Base-by-base conservation (phyloP, 2,797 vertebrate species). In the Triplophysa bombifrons region DNA sequence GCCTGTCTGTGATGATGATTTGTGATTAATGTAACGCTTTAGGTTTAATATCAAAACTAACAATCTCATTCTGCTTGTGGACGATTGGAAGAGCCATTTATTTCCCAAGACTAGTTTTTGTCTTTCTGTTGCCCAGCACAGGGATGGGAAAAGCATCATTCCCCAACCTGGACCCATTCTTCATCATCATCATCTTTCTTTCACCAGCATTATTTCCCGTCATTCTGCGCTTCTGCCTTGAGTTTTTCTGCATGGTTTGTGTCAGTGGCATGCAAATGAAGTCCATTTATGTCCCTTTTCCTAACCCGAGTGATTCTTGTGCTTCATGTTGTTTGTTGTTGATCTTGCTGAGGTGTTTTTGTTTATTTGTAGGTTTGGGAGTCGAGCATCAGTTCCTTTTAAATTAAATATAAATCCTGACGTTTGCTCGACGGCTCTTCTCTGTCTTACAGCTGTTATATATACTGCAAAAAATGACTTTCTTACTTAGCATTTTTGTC, bases 1-100 rank as follows among this genome's bases (percentile, higher is more conserved):
- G 88, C 86, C 85, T 85, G 73, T 91, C 87, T 86, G 82, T 88
- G 84, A 74, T 46, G 17, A 80, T 80, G 84, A 88, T 85, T 60
- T 16, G 17, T 51, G 3, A 17, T 17, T 7, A 51, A 25, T n/a
- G n/a, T n/a, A n/a, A 38, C 34, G 34, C 34, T 38, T 38, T 38
- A 8, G 16, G 69, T 72, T 74, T 76, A 83, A 73, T 63, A 63
- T 61, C 73, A 70, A 72, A 65, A 71, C 74, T 77, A 68, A 76
- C 51, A 69, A 53, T 74, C 78, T 80, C 74, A 70, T 78, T 72
- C 25, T 82, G 56, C 55, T 61, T 82, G 79, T 48, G 65, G 56
- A 64, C n/a, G 6, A 64, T 69, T 56, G 72, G 46, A 30, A 30
- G 58, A 20, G 66, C 53, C n/a, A 34, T 16, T 25, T 61, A 71